phyloP scores from a whole-genome alignment of 2,113 vertebrate genomes.

The human region DNA sequence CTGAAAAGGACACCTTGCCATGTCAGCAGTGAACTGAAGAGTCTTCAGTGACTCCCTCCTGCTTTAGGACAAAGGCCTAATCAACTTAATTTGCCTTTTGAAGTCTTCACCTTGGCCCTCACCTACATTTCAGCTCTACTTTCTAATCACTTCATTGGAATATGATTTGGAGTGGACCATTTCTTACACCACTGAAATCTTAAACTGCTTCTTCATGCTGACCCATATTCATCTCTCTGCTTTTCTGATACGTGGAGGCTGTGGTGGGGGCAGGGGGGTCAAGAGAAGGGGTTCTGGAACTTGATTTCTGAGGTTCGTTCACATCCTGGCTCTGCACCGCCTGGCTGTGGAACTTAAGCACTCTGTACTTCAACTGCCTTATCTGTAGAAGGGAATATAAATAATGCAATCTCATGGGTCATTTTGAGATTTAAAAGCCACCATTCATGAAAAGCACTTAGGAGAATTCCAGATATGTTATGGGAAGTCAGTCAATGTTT shows the following conservation, averaged over 20 bases:
- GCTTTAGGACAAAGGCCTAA: background rate
- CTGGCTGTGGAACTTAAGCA: background rate
- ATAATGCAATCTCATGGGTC: background rate
- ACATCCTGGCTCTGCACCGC: background rate
- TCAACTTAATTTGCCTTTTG: background rate
- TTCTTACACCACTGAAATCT: background rate
- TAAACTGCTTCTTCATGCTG: background rate
- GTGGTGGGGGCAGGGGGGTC: accelerated
- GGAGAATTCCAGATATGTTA: background rate
- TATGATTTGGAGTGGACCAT: background rate
- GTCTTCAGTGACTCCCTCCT: background rate
- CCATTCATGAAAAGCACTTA: background rate
- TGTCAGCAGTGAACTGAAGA: background rate
- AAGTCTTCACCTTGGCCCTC: background rate
- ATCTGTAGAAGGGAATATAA: background rate
- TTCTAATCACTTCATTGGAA: background rate
- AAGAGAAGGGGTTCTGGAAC: background rate
- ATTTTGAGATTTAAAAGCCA: background rate
- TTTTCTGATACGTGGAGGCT: background rate
- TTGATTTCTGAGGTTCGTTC: background rate
- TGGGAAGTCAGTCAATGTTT: background rate
- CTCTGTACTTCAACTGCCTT: background rate
- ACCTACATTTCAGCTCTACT: background rate
- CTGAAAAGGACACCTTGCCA: background rate
- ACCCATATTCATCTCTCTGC: background rate